Evolutionary conservation across 2,888 invertebrate species (phyloP), one percentile per base, ranked within the genome.

Genomic region (Furcula furcula): DNA sequence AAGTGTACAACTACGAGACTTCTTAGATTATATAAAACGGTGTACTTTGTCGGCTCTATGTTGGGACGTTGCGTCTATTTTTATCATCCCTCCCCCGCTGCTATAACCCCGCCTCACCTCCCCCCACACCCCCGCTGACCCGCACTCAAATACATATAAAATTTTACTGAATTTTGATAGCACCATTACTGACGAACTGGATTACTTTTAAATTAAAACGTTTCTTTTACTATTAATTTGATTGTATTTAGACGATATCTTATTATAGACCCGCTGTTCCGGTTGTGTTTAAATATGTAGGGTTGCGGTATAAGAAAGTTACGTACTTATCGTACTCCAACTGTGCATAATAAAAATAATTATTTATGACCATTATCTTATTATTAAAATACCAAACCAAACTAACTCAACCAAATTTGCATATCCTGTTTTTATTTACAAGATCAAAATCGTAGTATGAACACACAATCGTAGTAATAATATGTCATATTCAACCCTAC

Each of bases 61-160:
- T 10, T 19, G 4, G 21, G n/a, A n/a, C n/a, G 21, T 21, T 10
- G 3, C 6, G 3, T 6, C 21, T 21, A 21, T 21, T 10, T 21
- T 10, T 21, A 10, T 6, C 5, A 10, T 12, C 7, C 10, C 2
- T 4, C 15, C 7, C 12, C 21, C 30, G 4, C 15, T 9, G 3
- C 18, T 28, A n/a, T n/a, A n/a, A n/a, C 30, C 29, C 11, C n/a
- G 6, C 7, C 23, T 35, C n/a, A 9, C 2, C 6, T 1, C 3
- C 12, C 6, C 30, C 12, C 14, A 31, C 3, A 9, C 26, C 26
- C 26, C 22, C 26, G 12, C 14, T 12, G 12, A 12, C 27, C 38
- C n/a, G 44, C 40, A 36, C 40, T 55, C 12, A 43, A 54, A 45
- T 36, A 45, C 37, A 55, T 30, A 33, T 45, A 38, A 55, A 46